Conservation (phyloP, 2,888 invertebrate genomes). For the Eupithecia inturbata region DNA sequence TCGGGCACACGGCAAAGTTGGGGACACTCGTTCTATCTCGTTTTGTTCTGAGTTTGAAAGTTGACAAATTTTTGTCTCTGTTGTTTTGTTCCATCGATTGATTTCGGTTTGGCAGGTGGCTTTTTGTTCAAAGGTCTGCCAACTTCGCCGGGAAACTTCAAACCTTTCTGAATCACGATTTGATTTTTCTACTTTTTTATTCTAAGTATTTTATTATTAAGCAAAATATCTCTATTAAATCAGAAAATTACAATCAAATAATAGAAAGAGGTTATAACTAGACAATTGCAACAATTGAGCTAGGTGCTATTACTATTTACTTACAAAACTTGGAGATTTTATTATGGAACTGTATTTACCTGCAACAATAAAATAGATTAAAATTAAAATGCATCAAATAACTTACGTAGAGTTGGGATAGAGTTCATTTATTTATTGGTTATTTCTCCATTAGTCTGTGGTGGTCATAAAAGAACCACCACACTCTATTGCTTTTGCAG, state of each 20-base stretch:
- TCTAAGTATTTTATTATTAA: not conserved
- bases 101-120: slow-evolving; percentile 42
- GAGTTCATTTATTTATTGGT: not conserved
- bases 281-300: too few relatives aligned
- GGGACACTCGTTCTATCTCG: slow-evolving; percentile 70
- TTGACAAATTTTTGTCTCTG: slow-evolving; percentile 67
- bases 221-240: too few relatives aligned
- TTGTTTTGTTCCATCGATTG: slow-evolving; percentile 50
- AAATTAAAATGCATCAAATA: slow-evolving; percentile 13
- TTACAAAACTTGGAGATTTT: slow-evolving; percentile 7
- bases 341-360: slow-evolving; percentile 56
- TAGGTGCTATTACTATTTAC: not conserved
- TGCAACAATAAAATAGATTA: slow-evolving; percentile 51
- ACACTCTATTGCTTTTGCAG: not conserved
- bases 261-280: too few relatives aligned
- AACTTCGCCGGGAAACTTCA: slow-evolving; percentile 28
- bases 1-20: slow-evolving; percentile 67
- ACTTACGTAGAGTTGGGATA: not conserved
- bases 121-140: slow-evolving; percentile 28
- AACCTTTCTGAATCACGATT: slow-evolving; percentile 15
- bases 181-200: not conserved
- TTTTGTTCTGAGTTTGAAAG: slow-evolving; percentile 74
- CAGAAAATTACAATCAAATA: too few relatives aligned
- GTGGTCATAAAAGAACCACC: not conserved
- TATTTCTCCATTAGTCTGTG: slow-evolving; percentile 3